Evolutionary conservation across 2,888 invertebrate species (phyloP).

Genomic region (Apotomis capreana): DNA sequence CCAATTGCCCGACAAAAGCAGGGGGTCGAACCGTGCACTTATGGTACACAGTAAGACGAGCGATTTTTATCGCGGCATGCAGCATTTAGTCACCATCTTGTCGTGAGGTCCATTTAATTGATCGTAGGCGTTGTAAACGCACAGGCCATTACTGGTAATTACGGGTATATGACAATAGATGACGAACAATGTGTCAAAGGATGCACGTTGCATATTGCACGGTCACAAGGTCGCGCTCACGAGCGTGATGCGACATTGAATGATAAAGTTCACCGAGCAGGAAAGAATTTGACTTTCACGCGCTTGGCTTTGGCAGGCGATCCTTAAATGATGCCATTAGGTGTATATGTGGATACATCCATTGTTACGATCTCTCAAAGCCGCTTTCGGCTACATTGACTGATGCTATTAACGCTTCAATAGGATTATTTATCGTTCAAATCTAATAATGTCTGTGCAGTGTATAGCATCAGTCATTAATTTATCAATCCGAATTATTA

Average conservation of each 20-base stretch:
- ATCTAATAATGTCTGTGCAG: conserved; percentile 24
- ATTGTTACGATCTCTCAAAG: conserved; percentile 34
- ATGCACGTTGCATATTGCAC: conserved; percentile 59
- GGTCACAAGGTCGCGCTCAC: conserved; percentile 62
- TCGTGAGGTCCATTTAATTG: conserved; percentile 54
- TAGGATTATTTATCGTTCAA: conserved; percentile 26
- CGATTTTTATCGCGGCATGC: too few species aligned
- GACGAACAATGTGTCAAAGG: conserved; percentile 51
- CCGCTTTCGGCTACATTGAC: conserved; percentile 37
- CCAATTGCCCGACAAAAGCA: too few species aligned
- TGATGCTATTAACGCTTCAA: conserved; percentile 32
- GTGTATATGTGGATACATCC: conserved; percentile 28
- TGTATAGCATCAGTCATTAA: too few species aligned
- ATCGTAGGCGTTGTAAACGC: conserved; percentile 62
- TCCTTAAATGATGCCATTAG: conserved; percentile 42
- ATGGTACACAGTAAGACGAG: too few species aligned
- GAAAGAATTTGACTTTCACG: conserved; percentile 48
- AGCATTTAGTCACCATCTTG: too few species aligned
- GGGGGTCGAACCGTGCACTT: too few species aligned
- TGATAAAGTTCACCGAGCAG: conserved; percentile 44
- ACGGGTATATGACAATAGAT: conserved; percentile 57
- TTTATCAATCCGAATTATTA: not conserved
- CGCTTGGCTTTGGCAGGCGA: conserved; percentile 43
- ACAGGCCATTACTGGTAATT: conserved; percentile 57
- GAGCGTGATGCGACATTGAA: conserved; percentile 54